These are phyloP conservation scores for Ganaspis brasiliensis DNA, from an alignment of 2,888 invertebrate species.

Conservation along the genomic window DNA sequence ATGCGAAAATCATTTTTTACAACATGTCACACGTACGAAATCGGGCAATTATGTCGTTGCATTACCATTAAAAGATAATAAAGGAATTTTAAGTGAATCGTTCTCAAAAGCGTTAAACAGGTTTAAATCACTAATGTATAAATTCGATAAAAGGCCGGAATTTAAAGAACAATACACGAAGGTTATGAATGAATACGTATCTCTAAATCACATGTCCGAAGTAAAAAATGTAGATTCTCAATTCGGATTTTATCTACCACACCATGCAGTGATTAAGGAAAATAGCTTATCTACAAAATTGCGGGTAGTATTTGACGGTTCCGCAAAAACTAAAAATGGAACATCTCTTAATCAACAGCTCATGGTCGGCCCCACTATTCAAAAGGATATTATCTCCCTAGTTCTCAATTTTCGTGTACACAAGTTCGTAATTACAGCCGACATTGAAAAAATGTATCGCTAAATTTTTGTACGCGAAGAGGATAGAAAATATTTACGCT, in stretches of 20 bases:
- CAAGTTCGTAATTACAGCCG: constrained; percentile 32
- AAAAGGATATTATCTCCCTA: constrained; percentile 33
- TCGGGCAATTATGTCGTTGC: constrained; percentile 56
- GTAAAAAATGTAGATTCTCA: not conserved
- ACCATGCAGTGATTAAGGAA: constrained; percentile 54
- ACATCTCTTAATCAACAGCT: constrained; percentile 54
- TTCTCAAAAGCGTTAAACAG: constrained; percentile 42
- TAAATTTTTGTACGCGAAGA: not conserved
- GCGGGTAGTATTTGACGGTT: constrained; percentile 56
- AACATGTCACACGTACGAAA: constrained; percentile 57
- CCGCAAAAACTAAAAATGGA: constrained; percentile 50
- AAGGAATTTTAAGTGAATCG: constrained; percentile 47
- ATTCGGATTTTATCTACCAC: constrained; percentile 52
- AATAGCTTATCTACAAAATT: constrained; percentile 54
- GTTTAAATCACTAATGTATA: constrained; percentile 39
- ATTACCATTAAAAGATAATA: constrained; percentile 46
- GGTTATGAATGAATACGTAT: constrained; percentile 46
- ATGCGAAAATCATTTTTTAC: constrained; percentile 63
- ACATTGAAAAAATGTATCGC: not conserved
- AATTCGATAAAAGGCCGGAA: constrained; percentile 40
- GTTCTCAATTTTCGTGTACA: constrained; percentile 11
- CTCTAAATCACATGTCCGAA: constrained; percentile 42
- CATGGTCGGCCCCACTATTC: constrained; percentile 54
- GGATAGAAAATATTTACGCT: not conserved
- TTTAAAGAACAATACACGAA: constrained; percentile 45